Conservation (phyloP, 2,888 invertebrate species). For the Diarsia rubi region DNA sequence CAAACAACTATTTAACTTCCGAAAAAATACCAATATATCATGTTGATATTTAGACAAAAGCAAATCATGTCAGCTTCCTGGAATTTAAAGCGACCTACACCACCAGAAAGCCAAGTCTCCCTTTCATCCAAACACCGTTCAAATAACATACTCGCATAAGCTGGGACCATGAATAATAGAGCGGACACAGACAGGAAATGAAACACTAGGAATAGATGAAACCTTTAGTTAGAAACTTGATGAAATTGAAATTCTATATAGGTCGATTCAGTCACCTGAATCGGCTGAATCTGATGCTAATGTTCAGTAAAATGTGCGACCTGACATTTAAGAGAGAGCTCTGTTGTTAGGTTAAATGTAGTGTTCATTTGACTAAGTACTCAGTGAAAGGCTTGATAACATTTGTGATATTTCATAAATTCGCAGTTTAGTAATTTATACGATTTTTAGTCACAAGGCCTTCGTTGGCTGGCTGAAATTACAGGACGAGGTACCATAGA, state of each 20-base stretch:
- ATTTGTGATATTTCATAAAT: neutral
- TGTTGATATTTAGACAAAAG: constrained; percentile 38
- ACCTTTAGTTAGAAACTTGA: constrained; percentile 48
- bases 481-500: neutral
- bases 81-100: constrained; percentile 30
- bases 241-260: constrained; percentile 48
- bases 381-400: neutral
- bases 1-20: constrained; percentile 9
- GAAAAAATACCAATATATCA: constrained; percentile 25
- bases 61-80: constrained; percentile 25
- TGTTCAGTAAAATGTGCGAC: constrained; percentile 12
- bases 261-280: constrained; percentile 37
- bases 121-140: constrained; percentile 38
- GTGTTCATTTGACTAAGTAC: neutral
- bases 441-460: neutral
- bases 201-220: constrained; percentile 70
- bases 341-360: constrained; percentile 3
- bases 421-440: neutral
- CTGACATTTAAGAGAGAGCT: constrained; percentile 23
- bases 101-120: constrained; percentile 5
- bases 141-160: constrained; percentile 66
- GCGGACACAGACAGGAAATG: constrained; percentile 69
- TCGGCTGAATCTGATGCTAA: constrained; percentile 27
- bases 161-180: constrained; percentile 76
- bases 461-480: neutral